These are phyloP conservation scores for Oligia strigilis DNA, from an alignment of 2,888 invertebrate genomes.

Conservation along the genomic window DNA sequence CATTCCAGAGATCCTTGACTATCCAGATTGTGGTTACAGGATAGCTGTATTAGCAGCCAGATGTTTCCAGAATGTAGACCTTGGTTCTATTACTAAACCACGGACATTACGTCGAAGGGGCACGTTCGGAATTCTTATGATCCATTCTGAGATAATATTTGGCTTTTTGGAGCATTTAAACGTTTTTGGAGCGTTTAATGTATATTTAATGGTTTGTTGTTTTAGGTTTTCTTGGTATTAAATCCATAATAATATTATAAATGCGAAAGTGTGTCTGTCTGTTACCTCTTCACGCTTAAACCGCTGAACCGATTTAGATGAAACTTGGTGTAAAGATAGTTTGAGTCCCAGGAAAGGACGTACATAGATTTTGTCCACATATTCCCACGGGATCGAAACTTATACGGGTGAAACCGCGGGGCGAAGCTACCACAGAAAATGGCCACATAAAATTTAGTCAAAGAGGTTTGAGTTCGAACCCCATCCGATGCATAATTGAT, in stretches of 20 bases:
- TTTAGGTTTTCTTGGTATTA: slow-evolving; percentile 6
- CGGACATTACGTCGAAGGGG: slow-evolving; percentile 11
- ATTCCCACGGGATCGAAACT: no score
- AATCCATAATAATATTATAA: background rate
- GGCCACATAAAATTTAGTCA: background rate
- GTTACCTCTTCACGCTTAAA: no score
- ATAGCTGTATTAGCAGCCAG: slow-evolving; percentile 62
- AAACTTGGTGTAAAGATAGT: no score
- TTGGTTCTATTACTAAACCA: slow-evolving; percentile 53
- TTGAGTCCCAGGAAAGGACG: no score
- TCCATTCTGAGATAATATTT: slow-evolving; percentile 24
- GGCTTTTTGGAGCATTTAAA: slow-evolving; percentile 16
- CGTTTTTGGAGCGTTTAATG: slow-evolving; percentile 18
- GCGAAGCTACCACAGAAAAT: no score
- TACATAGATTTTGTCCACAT: no score
- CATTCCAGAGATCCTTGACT: slow-evolving; percentile 53
- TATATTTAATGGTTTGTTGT: slow-evolving; percentile 19
- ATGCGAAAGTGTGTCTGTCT: no score
- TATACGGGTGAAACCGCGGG: no score
- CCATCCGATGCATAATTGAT: background rate
- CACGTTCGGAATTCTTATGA: slow-evolving; percentile 54
- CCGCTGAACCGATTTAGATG: no score
- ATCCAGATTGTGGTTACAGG: slow-evolving; percentile 62
- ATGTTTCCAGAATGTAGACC: slow-evolving; percentile 58
- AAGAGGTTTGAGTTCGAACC: background rate